phyloP scores from a whole-genome alignment of 2,797 vertebrate genomes.

The Enteromius paludinosus region DNA sequence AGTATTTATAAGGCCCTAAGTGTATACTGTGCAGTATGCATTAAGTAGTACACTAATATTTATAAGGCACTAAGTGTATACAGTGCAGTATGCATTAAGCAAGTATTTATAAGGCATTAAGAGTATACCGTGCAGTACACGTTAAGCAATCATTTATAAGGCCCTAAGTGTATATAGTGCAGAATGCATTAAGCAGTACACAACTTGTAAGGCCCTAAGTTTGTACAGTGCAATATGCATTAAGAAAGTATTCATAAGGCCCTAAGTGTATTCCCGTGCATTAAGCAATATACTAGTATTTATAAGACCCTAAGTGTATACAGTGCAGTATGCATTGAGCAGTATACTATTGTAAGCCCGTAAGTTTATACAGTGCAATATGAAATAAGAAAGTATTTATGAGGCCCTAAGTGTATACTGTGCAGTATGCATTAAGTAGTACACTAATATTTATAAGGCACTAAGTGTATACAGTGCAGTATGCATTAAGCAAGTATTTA shows the following conservation, averaged over 20 bases:
- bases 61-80: not conserved
- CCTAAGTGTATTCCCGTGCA: not conserved
- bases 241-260: too few species aligned
- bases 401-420: not conserved
- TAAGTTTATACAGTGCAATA: not conserved
- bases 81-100: not conserved
- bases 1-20: not conserved
- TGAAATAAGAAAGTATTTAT: not conserved
- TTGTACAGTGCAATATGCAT: not conserved
- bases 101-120: not conserved
- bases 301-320: not conserved
- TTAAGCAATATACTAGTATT: not conserved
- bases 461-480: not conserved
- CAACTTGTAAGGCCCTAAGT: too few species aligned
- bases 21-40: not conserved
- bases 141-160: not conserved
- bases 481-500: not conserved
- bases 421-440: not conserved
- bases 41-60: not conserved
- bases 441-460: not conserved
- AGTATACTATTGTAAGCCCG: not conserved
- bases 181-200: not conserved
- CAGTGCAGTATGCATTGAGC: not conserved
- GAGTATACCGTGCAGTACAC: not conserved
- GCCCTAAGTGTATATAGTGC: not conserved